Evolutionary conservation across 2,113 vertebrate species (phyloP).

Genomic region (Lycaon pictus): DNA sequence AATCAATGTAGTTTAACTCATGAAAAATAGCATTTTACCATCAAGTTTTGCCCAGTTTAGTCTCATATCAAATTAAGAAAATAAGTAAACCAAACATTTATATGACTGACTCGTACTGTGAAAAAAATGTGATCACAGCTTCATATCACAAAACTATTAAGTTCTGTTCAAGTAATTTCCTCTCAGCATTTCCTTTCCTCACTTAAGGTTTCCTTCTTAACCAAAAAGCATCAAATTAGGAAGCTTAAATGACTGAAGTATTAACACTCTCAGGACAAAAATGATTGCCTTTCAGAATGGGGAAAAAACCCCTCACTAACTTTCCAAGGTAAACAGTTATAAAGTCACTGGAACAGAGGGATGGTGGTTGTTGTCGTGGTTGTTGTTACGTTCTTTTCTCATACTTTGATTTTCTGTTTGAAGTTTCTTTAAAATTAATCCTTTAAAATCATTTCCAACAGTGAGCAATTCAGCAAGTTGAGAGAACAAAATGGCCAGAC

Average conservation of each 20-base stretch:
- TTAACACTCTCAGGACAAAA: conserved; percentile 78
- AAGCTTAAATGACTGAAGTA: conserved; percentile 80
- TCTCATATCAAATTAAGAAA: conserved; percentile 82
- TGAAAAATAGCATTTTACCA: conserved; percentile 74
- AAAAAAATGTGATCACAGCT: conserved; percentile 85
- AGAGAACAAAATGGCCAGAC: conserved; percentile 61
- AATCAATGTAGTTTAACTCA: conserved; percentile 68
- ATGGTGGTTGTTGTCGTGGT: not conserved
- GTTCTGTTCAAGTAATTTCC: conserved; percentile 83
- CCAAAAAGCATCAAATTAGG: conserved; percentile 78
- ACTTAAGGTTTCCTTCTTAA: conserved; percentile 83
- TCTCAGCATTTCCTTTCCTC: conserved; percentile 79
- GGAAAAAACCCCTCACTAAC: conserved; percentile 49
- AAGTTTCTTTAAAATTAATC: conserved; percentile 71
- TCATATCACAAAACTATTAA: conserved; percentile 82
- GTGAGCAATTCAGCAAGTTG: conserved; percentile 42
- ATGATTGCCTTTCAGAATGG: conserved; percentile 78
- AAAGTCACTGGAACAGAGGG: conserved; percentile 33
- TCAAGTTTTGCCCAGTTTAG: conserved; percentile 75
- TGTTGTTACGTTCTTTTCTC: conserved; percentile 56
- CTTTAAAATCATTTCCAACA: conserved; percentile 71
- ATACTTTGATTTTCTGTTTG: conserved; percentile 65
- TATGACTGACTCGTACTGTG: conserved; percentile 78
- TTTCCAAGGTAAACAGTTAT: conserved; percentile 58
- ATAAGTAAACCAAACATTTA: conserved; percentile 81